Percentiles rank a stretch among this genome's conserved stretches.
phyloP scores from a whole-genome alignment of 2,797 vertebrate genomes.

The Silurus aristotelis region DNA sequence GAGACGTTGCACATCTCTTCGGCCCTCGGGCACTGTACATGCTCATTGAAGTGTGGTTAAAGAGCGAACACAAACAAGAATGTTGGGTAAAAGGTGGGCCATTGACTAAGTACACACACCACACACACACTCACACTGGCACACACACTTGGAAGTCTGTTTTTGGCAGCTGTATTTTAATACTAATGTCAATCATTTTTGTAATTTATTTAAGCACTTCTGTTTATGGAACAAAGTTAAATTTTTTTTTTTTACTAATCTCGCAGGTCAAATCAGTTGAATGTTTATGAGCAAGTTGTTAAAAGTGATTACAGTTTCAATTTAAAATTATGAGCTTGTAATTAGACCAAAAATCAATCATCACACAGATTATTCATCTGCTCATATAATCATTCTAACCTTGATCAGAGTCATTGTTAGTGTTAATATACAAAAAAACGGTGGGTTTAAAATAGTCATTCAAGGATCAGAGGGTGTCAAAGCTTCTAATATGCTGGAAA shows the following conservation, averaged over 20 bases:
- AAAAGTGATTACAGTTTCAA: constrained; percentile 21
- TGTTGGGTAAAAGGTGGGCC: constrained; percentile 56
- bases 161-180: constrained; percentile 60
- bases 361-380: not conserved
- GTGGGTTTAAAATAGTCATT: not conserved
- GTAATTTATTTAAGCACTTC: constrained; percentile 47
- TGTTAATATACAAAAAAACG: constrained; percentile 4
- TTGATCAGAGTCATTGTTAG: not conserved
- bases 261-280: constrained; percentile 36
- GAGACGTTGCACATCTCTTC: constrained; percentile 46
- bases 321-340: constrained; percentile 12
- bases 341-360: constrained; percentile 29
- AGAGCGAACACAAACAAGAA: constrained; percentile 41
- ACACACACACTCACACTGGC: not conserved
- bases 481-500: too few species aligned
- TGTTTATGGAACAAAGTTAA: constrained; percentile 49
- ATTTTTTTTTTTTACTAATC: constrained; percentile 17
- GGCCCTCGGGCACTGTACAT: constrained; percentile 55
- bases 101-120: constrained; percentile 49
- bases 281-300: constrained; percentile 29
- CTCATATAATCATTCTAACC: constrained; percentile 10
- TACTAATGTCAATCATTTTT: constrained; percentile 57
- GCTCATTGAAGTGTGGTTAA: constrained; percentile 53
- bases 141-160: constrained; percentile 47
- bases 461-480: not conserved